phyloP scores from a whole-genome alignment of 2,888 invertebrate genomes.

The Formica aserva region DNA sequence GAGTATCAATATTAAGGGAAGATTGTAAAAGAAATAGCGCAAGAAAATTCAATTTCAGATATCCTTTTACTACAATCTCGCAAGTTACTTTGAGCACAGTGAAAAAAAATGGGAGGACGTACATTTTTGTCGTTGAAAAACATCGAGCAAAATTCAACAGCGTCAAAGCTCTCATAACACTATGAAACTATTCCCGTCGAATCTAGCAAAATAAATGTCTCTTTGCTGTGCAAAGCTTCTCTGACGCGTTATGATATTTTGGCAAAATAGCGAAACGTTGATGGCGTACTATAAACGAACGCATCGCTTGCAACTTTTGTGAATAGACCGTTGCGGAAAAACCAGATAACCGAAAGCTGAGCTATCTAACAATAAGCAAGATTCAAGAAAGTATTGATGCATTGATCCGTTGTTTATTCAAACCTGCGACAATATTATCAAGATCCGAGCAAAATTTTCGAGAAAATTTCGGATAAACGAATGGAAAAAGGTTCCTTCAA shows the following conservation, averaged over 20 bases:
- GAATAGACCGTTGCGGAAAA: slow-evolving; percentile 37
- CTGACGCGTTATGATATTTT: slow-evolving; percentile 30
- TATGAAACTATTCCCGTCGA: background rate
- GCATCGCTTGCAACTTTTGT: slow-evolving; percentile 29
- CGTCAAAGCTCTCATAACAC: background rate
- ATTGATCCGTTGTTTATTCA: slow-evolving; percentile 51
- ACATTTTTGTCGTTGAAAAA: background rate
- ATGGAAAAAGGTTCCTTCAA: slow-evolving; percentile 3
- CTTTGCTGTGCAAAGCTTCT: background rate
- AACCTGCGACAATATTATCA: background rate
- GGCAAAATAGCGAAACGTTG: slow-evolving; percentile 33
- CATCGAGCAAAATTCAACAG: slow-evolving; percentile 8
- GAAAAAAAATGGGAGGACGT: background rate
- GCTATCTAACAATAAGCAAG: background rate
- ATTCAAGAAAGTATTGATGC: slow-evolving; percentile 10
- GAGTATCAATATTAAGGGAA: background rate
- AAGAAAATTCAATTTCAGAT: background rate
- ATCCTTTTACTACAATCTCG: background rate
- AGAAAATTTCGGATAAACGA: background rate
- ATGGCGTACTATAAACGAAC: slow-evolving; percentile 32
- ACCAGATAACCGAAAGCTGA: slow-evolving; percentile 19
- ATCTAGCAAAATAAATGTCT: background rate
- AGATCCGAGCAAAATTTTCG: slow-evolving; percentile 23
- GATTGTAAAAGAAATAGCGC: background rate
- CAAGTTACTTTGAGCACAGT: background rate